Evolutionary conservation across 2,888 invertebrate genomes (phyloP), one percentile per base, ranked within the genome.

Genomic region (Cephonodes hylas): DNA sequence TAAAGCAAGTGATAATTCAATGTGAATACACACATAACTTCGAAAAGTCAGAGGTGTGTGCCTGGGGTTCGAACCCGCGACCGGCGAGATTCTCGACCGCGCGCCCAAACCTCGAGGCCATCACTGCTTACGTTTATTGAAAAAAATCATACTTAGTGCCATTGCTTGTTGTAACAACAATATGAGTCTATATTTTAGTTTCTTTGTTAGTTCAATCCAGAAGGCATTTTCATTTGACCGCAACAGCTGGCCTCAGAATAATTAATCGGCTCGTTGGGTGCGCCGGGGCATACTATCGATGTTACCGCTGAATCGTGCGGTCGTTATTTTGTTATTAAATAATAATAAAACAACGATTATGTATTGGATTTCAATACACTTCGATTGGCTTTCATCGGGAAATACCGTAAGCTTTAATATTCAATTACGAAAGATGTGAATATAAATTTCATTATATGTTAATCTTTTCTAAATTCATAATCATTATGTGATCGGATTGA

Each of bases 191-290:
- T 8, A 34, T 59, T 56, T 34, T 38, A 62, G 27, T 61, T 23
- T 23, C 1, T 22, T 27, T 48, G 25, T n/a, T 25, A 53, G 57
- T 63, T 57, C 58, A 53, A 64, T 58, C 60, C 58, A 31, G 59
- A 42, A 63, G 31, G 48, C 67, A 66, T 65, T 70, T 69, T 66
- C 48, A 68, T 66, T 71, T 62, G 62, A 68, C 68, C 44, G 66
- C 27, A 48, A 27, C 27, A 10, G 18, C 48, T 27, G 48, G 48
- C 27, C 48, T 53, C 15, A 7, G 60, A 63, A 61, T 59, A 56
- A 63, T 53, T 53, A 53, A 53, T 7, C 18, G 48, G 15, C 48
- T 27, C 48, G 27, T 48, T 48, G 48, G 25, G 48, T 23, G 57
- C 34, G 58, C 38, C 6, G 20, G 23, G 20, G 58, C 58, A 42